Evolutionary conservation across 37 sponge, comb jelly and placozoan species (phyloP).

Genomic region (Geodia barretti): DNA sequence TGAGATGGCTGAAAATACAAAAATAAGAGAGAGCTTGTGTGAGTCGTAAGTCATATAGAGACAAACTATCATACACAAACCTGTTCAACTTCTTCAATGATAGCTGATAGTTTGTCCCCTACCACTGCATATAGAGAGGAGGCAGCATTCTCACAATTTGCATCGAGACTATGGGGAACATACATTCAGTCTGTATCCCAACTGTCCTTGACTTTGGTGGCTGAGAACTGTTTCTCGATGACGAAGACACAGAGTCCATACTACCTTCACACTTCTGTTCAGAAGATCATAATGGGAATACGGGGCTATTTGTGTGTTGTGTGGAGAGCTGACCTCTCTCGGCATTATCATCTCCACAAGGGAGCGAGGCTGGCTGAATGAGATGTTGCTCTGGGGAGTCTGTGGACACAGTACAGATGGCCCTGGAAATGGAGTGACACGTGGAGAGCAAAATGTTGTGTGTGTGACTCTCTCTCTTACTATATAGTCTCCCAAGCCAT

Average conservation of each 20-base stretch:
- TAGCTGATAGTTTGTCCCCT: conserved; percentile 21
- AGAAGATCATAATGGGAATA: no score
- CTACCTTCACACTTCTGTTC: no score
- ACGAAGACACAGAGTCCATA: no score
- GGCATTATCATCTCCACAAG: conserved; percentile 41
- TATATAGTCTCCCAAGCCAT: no score
- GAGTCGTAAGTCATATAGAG: no score
- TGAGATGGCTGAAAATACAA: neutral
- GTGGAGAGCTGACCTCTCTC: conserved; percentile 3
- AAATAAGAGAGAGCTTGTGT: neutral
- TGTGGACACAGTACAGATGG: conserved; percentile 11
- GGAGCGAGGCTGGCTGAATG: conserved; percentile 6
- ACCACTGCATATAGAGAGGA: conserved; percentile 12
- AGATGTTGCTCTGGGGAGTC: conserved; percentile 36
- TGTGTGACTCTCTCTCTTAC: no score
- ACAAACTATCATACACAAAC: conserved; percentile 10
- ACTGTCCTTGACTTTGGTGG: conserved; percentile 3
- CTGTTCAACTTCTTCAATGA: conserved; percentile 22
- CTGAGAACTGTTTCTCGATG: no score
- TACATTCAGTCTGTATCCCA: conserved; percentile 35
- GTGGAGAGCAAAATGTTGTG: neutral
- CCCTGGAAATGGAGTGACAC: neutral
- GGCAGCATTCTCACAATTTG: neutral
- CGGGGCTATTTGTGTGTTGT: no score
- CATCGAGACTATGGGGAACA: neutral